Conservation (phyloP, 2,113 vertebrate genomes). For the Ammospiza caudacuta region DNA sequence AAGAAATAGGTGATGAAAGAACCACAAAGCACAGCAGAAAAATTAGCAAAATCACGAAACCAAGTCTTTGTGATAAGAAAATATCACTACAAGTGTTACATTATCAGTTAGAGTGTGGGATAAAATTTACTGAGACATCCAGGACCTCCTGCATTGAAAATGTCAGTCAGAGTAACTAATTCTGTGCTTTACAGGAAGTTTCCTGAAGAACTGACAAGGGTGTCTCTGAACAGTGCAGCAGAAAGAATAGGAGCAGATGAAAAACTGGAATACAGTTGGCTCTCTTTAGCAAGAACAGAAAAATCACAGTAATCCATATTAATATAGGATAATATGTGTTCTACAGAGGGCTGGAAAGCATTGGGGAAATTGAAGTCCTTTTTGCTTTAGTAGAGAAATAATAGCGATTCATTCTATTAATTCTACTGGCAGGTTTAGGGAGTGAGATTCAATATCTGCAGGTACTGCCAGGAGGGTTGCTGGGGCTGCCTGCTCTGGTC, state of each 20-base stretch:
- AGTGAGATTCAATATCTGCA: not conserved
- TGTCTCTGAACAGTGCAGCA: not conserved
- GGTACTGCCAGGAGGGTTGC: not conserved
- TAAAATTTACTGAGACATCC: not conserved
- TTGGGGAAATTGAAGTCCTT: not conserved
- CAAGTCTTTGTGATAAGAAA: not conserved
- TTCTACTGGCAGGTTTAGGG: not conserved
- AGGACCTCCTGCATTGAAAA: not conserved
- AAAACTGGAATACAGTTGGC: not conserved
- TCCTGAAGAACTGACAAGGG: not conserved
- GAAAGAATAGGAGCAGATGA: not conserved
- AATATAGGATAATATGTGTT: not conserved
- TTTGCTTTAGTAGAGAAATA: constrained; percentile 12
- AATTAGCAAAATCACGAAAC: constrained; percentile 37
- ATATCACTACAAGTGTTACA: not conserved
- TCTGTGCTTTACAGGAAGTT: not conserved
- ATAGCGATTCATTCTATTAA: not conserved
- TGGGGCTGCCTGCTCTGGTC: not conserved
- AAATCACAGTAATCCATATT: not conserved
- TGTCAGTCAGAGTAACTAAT: not conserved
- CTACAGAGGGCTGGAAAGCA: not conserved
- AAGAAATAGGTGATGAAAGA: constrained; percentile 36
- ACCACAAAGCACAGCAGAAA: constrained; percentile 34
- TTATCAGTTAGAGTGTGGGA: not conserved
- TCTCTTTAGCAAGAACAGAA: not conserved